These are phyloP conservation scores for Prunella strophiata DNA, from an alignment of 2,797 vertebrate species.

Conservation along the genomic window DNA sequence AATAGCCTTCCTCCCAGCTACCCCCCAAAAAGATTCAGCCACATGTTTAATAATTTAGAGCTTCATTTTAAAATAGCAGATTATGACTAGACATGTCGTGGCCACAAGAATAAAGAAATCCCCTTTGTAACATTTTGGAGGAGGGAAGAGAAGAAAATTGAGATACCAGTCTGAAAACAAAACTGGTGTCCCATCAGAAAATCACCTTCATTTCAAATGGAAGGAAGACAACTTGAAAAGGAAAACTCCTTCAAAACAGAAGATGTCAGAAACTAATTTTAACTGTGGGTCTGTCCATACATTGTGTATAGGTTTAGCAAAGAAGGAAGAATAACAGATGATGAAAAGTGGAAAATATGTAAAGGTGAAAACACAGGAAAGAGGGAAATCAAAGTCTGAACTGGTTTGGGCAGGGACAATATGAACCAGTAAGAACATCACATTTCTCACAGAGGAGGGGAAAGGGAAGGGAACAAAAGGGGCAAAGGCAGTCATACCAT, in stretches of 20 bases:
- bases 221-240: constrained; percentile 13
- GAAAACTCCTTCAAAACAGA: background rate
- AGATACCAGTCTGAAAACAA: constrained; percentile 6
- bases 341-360: background rate
- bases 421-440: constrained; percentile 10
- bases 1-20: background rate
- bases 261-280: constrained; percentile 39
- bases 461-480: background rate
- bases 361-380: constrained; percentile 23
- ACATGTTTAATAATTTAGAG: background rate
- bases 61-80: constrained; percentile 21
- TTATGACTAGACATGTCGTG: background rate
- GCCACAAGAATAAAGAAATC: background rate
- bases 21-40: background rate
- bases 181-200: constrained; percentile 13
- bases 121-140: background rate
- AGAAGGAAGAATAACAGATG: background rate
- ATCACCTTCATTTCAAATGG: background rate
- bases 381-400: background rate
- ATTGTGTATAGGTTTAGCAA: background rate
- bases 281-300: background rate
- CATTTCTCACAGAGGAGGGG: background rate
- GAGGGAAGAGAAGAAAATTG: background rate
- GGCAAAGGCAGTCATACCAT: background rate
- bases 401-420: background rate